These are phyloP conservation scores for Leiothrix lutea DNA, from an alignment of 2,113 vertebrate species.

Conservation along the genomic window DNA sequence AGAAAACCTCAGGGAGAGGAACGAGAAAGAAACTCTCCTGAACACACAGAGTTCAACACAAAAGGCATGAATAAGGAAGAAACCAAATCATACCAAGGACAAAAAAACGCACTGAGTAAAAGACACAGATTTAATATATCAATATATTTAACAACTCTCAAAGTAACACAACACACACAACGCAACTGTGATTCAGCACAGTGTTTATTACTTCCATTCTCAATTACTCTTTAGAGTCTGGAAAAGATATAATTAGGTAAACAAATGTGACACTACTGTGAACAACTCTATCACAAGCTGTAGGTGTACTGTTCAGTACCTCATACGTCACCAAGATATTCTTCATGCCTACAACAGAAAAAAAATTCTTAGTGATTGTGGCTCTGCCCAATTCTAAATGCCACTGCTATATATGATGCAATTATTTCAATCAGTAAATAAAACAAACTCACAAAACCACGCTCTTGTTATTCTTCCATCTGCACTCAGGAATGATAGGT, in stretches of 20 bases:
- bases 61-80: background rate
- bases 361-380: background rate
- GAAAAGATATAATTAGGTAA: background rate
- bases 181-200: background rate
- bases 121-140: background rate
- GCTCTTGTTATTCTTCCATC: background rate
- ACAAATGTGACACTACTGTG: background rate
- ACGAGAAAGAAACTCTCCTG: background rate
- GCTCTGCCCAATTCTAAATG: background rate
- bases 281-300: background rate
- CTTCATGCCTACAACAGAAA: background rate
- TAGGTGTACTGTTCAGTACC: background rate
- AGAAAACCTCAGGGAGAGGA: background rate
- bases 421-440: background rate
- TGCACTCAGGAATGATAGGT: background rate
- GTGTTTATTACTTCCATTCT: background rate
- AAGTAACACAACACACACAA: background rate
- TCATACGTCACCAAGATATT: background rate
- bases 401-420: background rate
- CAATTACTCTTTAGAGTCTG: background rate
- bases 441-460: background rate
- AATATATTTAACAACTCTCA: background rate
- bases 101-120: background rate
- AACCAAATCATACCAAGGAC: background rate
- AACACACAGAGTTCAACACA: background rate